Percentiles rank a stretch among this genome's conserved stretches.
Conservation (phyloP, 2,888 invertebrate species). For the Oligia strigilis region DNA sequence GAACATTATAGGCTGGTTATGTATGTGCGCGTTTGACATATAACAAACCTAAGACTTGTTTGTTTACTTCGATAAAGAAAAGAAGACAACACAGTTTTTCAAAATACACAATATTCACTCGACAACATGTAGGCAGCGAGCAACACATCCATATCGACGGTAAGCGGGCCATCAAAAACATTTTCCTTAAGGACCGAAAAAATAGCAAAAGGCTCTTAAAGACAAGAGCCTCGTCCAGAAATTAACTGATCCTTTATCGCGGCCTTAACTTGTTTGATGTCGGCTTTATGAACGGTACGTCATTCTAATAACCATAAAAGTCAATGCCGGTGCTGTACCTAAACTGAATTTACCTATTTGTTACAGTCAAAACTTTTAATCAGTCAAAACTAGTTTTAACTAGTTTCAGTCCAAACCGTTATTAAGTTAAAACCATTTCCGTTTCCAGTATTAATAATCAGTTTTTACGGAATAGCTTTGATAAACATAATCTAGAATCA, state of each 20-base stretch:
- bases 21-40: not conserved
- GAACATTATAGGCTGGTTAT: not conserved
- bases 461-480: not conserved
- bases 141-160: slow-evolving; percentile 1
- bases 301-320: slow-evolving; percentile 69
- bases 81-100: not conserved
- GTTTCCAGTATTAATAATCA: not conserved
- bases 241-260: slow-evolving; percentile 65
- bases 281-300: slow-evolving; percentile 59
- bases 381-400: not conserved
- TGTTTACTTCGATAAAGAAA: not conserved
- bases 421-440: not conserved
- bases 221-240: slow-evolving; percentile 52
- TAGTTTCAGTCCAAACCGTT: no score
- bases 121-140: not conserved
- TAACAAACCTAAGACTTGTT: not conserved
- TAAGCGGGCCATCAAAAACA: slow-evolving; percentile 17
- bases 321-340: slow-evolving; percentile 61
- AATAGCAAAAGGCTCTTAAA: slow-evolving; percentile 10
- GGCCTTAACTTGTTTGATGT: slow-evolving; percentile 60
- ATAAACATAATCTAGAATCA: not conserved
- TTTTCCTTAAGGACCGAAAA: slow-evolving; percentile 29
- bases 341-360: slow-evolving; percentile 53
- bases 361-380: not conserved
- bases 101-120: not conserved